Evolutionary conservation across 2,113 vertebrate species (phyloP).

Genomic region (cattle (Bos taurus)): DNA sequence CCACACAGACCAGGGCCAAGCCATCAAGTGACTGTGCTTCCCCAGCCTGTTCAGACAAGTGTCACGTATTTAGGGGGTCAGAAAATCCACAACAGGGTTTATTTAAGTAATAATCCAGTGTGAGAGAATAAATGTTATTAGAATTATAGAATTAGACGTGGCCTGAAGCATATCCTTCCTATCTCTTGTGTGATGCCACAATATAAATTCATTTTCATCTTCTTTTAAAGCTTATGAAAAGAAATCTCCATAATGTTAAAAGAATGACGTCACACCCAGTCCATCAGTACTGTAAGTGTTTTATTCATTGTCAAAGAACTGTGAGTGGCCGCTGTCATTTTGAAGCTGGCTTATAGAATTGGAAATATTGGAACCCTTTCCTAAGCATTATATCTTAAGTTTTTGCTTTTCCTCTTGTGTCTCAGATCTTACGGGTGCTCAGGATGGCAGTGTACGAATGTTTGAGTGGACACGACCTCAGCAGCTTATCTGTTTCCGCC

Average conservation of each 20-base stretch:
- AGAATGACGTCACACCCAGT: slow-evolving; percentile 98
- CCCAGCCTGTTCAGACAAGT: neutral
- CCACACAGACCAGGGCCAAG: neutral
- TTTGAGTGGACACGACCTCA: slow-evolving; percentile 98
- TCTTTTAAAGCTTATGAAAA: slow-evolving; percentile 93
- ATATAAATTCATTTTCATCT: slow-evolving; percentile 16
- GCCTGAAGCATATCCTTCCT: neutral
- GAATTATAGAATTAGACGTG: neutral
- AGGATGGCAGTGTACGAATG: slow-evolving; percentile 98
- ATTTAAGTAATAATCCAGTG: neutral
- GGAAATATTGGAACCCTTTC: neutral
- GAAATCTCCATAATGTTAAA: slow-evolving; percentile 98
- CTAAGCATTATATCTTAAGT: neutral
- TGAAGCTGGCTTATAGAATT: neutral
- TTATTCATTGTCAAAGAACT: neutral
- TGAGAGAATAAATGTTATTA: neutral
- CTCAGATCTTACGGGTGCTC: slow-evolving; percentile 96
- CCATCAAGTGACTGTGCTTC: neutral
- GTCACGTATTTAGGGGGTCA: neutral
- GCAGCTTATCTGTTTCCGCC: slow-evolving; percentile 95
- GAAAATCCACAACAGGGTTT: neutral
- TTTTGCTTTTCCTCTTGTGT: neutral
- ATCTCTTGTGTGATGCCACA: neutral
- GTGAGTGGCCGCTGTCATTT: neutral
- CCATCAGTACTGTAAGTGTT: slow-evolving; percentile 96